Evolutionary conservation across 2,113 vertebrate genomes (phyloP), one percentile per base, ranked within the genome.

Genomic region (Ciconia stormi): DNA sequence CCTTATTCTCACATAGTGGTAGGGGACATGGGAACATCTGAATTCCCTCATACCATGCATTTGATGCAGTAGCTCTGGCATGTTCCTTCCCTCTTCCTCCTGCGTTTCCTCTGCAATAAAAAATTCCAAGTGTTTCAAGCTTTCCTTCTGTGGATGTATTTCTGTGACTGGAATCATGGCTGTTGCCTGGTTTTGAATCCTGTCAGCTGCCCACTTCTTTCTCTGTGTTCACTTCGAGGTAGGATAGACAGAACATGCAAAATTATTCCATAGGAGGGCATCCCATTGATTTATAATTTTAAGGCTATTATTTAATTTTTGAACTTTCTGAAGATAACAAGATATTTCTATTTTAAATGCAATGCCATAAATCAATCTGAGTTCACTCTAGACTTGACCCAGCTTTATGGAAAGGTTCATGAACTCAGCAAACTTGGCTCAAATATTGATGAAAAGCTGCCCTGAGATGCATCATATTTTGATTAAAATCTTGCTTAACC

Each of bases 361-460:
- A 82, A 10, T 53, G 8, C 16, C 22, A 40, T 80, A 90, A 85
- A 82, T 96, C 74, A 91, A 30, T 26, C 38, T 27, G 50, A 61
- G 42, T 83, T 93, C 71, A 61, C 82, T 85, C 46, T 73, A 73
- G 81, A 50, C 20, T 58, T 91, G 44, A 89, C 62, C 53, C 46
- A 73, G 11, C 46, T 85, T 82, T 82, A 58, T 32, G 67, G 38
- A 58, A 74, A 93, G 13, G 38, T 90, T 94, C 82, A 80, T 86
- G 87, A 94, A 96, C 91, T 85, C 82, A 16, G 63, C 20, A 93
- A 90, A 80, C 50, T 90, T 91, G 89, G 70, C 62, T 91, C 50
- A 88, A 77, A 73, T 80, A 58, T 26, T 89, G 73, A 80, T 90
- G 62, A 79, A 94, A 89, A 58, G 6, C 53, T 91, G 62, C n/a